Conservation (phyloP, 92 coral and sea anemone species). For the Isaurus tuberculatus region DNA sequence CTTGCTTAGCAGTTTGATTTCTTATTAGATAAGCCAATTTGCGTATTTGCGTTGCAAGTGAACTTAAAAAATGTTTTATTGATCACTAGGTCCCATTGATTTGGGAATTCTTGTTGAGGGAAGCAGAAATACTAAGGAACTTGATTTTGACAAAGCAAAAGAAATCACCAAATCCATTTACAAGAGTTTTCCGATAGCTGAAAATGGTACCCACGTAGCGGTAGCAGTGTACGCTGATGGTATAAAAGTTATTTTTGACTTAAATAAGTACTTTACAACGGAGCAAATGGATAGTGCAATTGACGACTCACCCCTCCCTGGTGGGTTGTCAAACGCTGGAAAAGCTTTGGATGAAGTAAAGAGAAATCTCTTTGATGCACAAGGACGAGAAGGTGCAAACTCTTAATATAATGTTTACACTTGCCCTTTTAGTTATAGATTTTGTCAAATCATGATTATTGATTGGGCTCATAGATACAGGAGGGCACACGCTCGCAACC, state of each 20-base stretch:
- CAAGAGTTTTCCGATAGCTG: conserved; percentile 71
- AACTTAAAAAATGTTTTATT: background rate
- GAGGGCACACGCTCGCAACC: too few relatives aligned
- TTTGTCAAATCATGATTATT: too few relatives aligned
- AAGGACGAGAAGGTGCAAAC: conserved; percentile 67
- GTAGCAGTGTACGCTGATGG: conserved; percentile 69
- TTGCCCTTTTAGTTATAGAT: too few relatives aligned
- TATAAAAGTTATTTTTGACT: conserved; percentile 66
- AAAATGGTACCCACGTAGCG: conserved; percentile 79
- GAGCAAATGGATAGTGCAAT: conserved; percentile 75
- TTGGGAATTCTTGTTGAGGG: conserved; percentile 90
- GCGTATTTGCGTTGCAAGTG: background rate
- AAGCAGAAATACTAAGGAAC: conserved; percentile 72
- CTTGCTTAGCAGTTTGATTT: too few relatives aligned
- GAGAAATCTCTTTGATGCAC: conserved; percentile 58
- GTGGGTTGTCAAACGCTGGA: conserved; percentile 69
- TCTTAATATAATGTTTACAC: background rate
- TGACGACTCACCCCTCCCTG: conserved; percentile 65
- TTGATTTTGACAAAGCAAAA: conserved; percentile 76
- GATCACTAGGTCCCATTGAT: conserved; percentile 62
- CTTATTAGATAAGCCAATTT: conserved; percentile 8
- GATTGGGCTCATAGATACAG: too few relatives aligned
- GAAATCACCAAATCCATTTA: conserved; percentile 73
- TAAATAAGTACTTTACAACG: conserved; percentile 61
- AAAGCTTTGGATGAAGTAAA: conserved; percentile 66